Evolutionary conservation across 2,888 invertebrate genomes (phyloP).

Genomic region (Marasmarcha lunaedactyla): DNA sequence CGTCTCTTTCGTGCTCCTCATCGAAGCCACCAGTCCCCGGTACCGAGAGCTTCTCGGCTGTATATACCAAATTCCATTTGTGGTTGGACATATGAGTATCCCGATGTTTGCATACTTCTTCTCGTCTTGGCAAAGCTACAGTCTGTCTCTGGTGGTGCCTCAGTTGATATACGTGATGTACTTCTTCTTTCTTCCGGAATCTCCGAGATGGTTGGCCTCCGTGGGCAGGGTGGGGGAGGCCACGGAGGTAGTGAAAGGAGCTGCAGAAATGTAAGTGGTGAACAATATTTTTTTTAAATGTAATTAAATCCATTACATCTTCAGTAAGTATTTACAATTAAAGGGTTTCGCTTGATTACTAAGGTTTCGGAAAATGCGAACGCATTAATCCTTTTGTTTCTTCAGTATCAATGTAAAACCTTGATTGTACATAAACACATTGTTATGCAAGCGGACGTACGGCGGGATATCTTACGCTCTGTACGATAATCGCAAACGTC

Average conservation of each 20-base stretch:
- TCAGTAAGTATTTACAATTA: no score
- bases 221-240: constrained; percentile 76
- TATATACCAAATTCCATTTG: constrained; percentile 77
- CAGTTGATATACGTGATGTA: constrained; percentile 73
- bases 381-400: no score
- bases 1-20: constrained; percentile 76
- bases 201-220: constrained; percentile 84
- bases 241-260: constrained; percentile 72
- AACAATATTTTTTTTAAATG: not conserved
- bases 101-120: constrained; percentile 74
- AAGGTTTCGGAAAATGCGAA: no score
- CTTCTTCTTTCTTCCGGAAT: constrained; percentile 80
- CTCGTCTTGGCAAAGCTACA: constrained; percentile 74
- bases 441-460: no score
- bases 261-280: constrained; percentile 63
- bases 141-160: constrained; percentile 73
- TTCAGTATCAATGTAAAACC: no score
- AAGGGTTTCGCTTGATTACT: no score
- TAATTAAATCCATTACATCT: no score
- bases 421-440: no score
- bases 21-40: constrained; percentile 73
- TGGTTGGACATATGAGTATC: constrained; percentile 75
- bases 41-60: constrained; percentile 69
- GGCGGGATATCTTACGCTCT: no score
- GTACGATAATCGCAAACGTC: no score